Evolutionary conservation across 1,140 invertebrate species (phyloP).

Genomic region (Papilio glaucus): DNA sequence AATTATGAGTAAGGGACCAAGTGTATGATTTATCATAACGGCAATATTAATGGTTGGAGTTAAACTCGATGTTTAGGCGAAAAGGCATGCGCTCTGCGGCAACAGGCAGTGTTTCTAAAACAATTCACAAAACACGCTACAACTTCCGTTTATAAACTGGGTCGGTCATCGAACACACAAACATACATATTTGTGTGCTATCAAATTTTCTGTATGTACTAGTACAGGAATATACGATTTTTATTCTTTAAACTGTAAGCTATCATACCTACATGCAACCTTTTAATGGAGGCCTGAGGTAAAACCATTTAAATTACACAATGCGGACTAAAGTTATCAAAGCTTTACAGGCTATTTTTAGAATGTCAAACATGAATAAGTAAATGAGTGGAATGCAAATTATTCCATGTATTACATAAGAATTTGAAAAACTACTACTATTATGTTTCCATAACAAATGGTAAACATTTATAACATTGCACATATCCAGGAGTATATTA

Average conservation of each 20-base stretch:
- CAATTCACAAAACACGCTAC: constrained; percentile 58
- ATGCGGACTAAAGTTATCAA: no score
- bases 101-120: constrained; percentile 71
- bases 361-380: no score
- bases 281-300: no score
- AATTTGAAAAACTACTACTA: no score
- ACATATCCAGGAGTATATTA: no score
- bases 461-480: no score
- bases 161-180: constrained; percentile 29
- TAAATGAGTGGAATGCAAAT: no score
- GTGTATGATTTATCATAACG: constrained; percentile 44
- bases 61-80: constrained; percentile 59
- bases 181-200: constrained; percentile 23
- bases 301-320: no score
- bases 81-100: constrained; percentile 60
- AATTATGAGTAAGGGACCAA: constrained; percentile 4
- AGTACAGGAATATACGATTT: background rate
- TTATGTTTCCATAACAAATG: no score
- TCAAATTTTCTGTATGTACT: constrained; percentile 6
- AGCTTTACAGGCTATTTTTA: no score
- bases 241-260: background rate
- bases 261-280: no score
- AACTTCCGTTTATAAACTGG: constrained; percentile 46
- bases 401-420: no score
- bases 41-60: constrained; percentile 27